Evolutionary conservation across 2,797 vertebrate species (phyloP), one percentile per base, ranked within the genome.

Genomic region (Myioborus melanocephalus): DNA sequence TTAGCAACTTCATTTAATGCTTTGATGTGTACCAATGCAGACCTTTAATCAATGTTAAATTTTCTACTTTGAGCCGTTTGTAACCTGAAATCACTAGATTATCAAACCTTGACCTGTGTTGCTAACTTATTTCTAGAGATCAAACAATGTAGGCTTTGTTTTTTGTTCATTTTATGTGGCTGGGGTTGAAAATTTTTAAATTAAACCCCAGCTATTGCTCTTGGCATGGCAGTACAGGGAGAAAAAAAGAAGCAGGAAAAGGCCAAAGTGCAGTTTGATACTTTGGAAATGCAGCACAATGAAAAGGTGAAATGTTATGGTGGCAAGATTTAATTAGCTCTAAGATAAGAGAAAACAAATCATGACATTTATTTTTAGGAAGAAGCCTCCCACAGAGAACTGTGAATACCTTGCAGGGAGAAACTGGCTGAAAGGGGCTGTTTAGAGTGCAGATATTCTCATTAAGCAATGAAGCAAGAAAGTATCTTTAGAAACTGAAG

Each of bases 301-400:
- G 82, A 50, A 83, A 63, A 63, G 30, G 57, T 91, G 80, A 77
- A 78, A 44, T 89, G 80, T 71, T 95, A 83, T 24, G 78, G 82
- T 82, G 66, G 85, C 46, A 87, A 83, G 63, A 86, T 77, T 93
- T 91, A 96, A 93, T 97, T 96, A 95, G 70, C 77, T 89, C 59
- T 68, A 94, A 68, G 41, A 57, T 90, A 87, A 92, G 64, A 91
- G 84, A 89, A 95, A 96, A 88, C 88, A 86, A 94, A 95, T 81
- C 3, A 63, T 90, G 76, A n/a, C 61, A 78, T 88, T 94, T 96
- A 90, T 96, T 96, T 97, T 97, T 92, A 85, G 94, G 89, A 81
- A 66, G 47, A 84, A 92, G 39, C 66, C 70, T 94, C 79, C 94
- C 66, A 79, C 83, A 53, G 76, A 75, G 86, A 94, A 27, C n/a